phyloP scores from a whole-genome alignment of 2,797 vertebrate genomes.

The Potorous gilbertii region DNA sequence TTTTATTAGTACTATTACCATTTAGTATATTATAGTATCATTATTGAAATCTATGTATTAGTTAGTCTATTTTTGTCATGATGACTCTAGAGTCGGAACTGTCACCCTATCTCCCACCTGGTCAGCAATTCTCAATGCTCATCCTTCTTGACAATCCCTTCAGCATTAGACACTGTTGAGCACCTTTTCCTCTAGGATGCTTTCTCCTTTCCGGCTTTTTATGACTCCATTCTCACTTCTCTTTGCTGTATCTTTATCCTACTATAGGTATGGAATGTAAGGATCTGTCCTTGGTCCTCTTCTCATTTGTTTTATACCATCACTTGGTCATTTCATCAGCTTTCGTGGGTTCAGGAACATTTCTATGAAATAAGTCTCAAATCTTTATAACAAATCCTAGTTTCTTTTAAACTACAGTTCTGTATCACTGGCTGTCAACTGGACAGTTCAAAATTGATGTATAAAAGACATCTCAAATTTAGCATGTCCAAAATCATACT shows the following conservation, averaged over 20 bases:
- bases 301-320: background rate
- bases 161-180: background rate
- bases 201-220: background rate
- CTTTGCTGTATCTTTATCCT: background rate
- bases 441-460: background rate
- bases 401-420: background rate
- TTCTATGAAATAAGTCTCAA: background rate
- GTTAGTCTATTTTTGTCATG: background rate
- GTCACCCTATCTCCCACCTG: background rate
- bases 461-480: background rate
- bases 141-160: background rate
- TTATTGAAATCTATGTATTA: no score
- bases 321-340: background rate
- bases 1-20: no score
- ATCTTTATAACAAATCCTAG: background rate
- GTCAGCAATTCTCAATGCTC: background rate
- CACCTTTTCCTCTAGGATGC: background rate
- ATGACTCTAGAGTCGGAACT: background rate
- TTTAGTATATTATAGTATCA: no score
- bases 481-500: background rate
- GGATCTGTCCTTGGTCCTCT: background rate
- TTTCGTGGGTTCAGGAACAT: background rate
- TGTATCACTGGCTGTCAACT: background rate
- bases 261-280: background rate
- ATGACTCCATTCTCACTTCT: background rate